Evolutionary conservation across 2,888 invertebrate genomes (phyloP).

Genomic region (Drosophila eohydei): DNA sequence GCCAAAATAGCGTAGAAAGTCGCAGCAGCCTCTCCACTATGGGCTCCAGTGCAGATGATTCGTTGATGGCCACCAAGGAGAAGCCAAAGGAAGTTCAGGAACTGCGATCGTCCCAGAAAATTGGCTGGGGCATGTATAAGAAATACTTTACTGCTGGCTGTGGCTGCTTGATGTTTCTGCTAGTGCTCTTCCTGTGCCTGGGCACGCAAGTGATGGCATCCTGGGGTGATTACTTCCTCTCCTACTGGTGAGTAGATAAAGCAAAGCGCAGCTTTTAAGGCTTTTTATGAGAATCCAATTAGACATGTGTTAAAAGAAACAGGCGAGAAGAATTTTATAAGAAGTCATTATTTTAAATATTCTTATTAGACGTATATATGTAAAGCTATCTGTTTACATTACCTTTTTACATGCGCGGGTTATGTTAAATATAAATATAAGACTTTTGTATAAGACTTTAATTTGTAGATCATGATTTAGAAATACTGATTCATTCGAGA

Average conservation of each 20-base stretch:
- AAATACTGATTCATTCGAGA: too few species aligned
- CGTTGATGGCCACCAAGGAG: conserved; percentile 42
- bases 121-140: conserved; percentile 87
- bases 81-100: conserved; percentile 86
- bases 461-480: too few species aligned
- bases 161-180: conserved; percentile 86
- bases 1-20: conserved; percentile 76
- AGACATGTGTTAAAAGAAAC: too few species aligned
- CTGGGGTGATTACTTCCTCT: conserved; percentile 91
- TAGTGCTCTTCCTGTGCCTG: conserved; percentile 88
- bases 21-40: conserved; percentile 84
- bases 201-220: conserved; percentile 90
- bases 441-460: too few species aligned
- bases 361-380: too few species aligned
- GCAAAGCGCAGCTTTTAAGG: too few species aligned
- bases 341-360: too few species aligned
- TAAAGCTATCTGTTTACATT: too few species aligned
- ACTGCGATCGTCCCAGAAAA: conserved; percentile 87
- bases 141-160: conserved; percentile 91
- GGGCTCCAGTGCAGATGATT: conserved; percentile 84
- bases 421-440: too few species aligned
- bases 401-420: too few species aligned
- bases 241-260: conserved; percentile 87
- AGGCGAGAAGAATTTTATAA: too few species aligned
- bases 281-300: too few species aligned